These are phyloP conservation scores for Suillia variegata DNA, from an alignment of 2,888 invertebrate species.

Conservation along the genomic window DNA sequence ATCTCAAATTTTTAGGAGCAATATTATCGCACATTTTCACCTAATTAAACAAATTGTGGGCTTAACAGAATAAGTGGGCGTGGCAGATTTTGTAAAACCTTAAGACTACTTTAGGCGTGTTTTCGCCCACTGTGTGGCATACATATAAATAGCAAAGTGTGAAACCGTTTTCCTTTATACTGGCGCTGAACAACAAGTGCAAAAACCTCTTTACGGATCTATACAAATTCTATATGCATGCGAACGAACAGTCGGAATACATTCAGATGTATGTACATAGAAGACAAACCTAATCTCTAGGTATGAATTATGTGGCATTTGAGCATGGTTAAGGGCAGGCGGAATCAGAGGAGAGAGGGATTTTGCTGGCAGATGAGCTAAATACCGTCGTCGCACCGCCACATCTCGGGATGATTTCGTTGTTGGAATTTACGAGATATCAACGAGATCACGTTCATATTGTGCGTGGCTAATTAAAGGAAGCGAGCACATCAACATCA, in stretches of 20 bases:
- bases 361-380: not conserved
- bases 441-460: not conserved
- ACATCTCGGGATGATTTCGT: too few relatives aligned
- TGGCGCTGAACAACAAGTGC: too few relatives aligned
- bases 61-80: too few relatives aligned
- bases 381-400: not conserved
- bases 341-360: not conserved
- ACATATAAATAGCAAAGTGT: conserved; percentile 44
- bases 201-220: conserved; percentile 42
- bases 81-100: too few relatives aligned
- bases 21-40: too few relatives aligned
- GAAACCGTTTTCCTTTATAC: not conserved
- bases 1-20: too few relatives aligned
- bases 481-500: not conserved
- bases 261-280: too few relatives aligned
- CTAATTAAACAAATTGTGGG: too few relatives aligned
- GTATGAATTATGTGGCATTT: not conserved
- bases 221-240: not conserved
- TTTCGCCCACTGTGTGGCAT: too few relatives aligned
- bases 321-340: not conserved
- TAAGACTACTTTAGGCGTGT: too few relatives aligned
- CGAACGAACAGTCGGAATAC: not conserved
- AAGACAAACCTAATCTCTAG: not conserved
- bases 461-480: not conserved
- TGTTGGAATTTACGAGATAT: not conserved